These are phyloP conservation scores for Euphydryas editha DNA, from an alignment of 2,888 invertebrate species.

Conservation along the genomic window DNA sequence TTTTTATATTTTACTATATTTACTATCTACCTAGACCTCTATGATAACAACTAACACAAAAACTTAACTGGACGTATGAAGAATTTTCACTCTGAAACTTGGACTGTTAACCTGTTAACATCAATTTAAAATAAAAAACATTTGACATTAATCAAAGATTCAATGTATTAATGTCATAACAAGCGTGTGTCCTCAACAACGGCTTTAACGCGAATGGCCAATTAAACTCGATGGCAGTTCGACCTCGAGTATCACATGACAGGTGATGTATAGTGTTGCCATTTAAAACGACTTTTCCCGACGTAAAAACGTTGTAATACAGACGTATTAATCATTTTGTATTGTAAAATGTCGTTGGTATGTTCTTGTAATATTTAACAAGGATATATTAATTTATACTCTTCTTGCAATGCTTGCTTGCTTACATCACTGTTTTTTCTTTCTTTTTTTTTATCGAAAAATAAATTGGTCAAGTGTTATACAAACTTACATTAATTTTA, in stretches of 20 bases:
- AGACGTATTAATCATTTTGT: slow-evolving; percentile 4
- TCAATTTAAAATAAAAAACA: neutral
- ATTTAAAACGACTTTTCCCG: slow-evolving; percentile 23
- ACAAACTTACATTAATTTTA: too few species aligned
- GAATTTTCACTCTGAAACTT: too few species aligned
- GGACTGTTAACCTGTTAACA: neutral
- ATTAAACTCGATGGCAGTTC: slow-evolving; percentile 28
- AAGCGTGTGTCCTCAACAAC: slow-evolving; percentile 16
- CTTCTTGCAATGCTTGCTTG: too few species aligned
- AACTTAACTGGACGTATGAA: too few species aligned
- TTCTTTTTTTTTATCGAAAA: too few species aligned
- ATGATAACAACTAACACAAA: too few species aligned
- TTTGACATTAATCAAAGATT: neutral
- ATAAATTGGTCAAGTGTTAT: too few species aligned
- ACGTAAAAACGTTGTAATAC: slow-evolving; percentile 17
- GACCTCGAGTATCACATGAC: slow-evolving; percentile 24
- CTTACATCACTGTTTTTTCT: too few species aligned
- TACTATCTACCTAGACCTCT: too few species aligned
- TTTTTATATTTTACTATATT: too few species aligned
- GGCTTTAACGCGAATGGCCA: slow-evolving; percentile 22
- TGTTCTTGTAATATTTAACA: neutral
- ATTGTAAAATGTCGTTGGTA: neutral
- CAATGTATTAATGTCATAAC: neutral
- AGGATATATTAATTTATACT: too few species aligned
- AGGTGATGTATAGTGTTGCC: slow-evolving; percentile 29